Evolutionary conservation across 2,888 invertebrate genomes (phyloP).

Genomic region (Drosophila meridionalis): DNA sequence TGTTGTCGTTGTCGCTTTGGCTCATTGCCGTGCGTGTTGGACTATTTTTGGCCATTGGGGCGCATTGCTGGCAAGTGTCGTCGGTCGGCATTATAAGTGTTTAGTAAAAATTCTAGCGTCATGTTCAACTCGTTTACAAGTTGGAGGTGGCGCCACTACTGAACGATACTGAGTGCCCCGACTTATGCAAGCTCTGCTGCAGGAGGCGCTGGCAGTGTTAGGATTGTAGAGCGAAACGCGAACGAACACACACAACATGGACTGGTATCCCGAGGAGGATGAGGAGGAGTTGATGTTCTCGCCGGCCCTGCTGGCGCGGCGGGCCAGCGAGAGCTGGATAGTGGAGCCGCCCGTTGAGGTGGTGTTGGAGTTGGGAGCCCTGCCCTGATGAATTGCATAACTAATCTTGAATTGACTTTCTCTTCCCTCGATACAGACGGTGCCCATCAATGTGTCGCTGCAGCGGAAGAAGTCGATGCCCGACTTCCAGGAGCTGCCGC

Average conservation of each 20-base stretch:
- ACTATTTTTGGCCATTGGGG: slow-evolving; percentile 73
- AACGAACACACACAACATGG: slow-evolving; percentile 86
- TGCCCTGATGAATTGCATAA: background rate
- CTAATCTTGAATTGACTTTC: slow-evolving; percentile 44
- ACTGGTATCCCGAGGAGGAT: slow-evolving; percentile 92
- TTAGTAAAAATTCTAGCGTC: slow-evolving; percentile 51
- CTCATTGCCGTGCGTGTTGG: slow-evolving; percentile 70
- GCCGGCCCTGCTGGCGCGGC: slow-evolving; percentile 93
- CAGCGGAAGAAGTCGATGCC: slow-evolving; percentile 98
- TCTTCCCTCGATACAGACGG: slow-evolving; percentile 87
- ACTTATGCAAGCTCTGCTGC: slow-evolving; percentile 61
- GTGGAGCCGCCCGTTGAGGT: slow-evolving; percentile 95
- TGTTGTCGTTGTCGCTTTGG: slow-evolving; percentile 55
- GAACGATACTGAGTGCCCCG: slow-evolving; percentile 22
- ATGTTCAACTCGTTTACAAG: slow-evolving; percentile 75
- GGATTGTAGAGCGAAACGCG: background rate
- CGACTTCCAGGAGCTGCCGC: slow-evolving; percentile 94
- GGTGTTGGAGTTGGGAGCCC: background rate
- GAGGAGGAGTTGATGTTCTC: slow-evolving; percentile 95
- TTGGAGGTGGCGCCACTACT: slow-evolving; percentile 55
- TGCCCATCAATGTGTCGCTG: slow-evolving; percentile 91
- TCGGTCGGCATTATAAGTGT: slow-evolving; percentile 33
- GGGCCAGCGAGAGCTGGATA: slow-evolving; percentile 96
- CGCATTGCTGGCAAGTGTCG: slow-evolving; percentile 37
- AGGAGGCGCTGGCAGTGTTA: background rate